Conservation (phyloP, 1,140 invertebrate genomes). For the Centruroides vittatus region DNA sequence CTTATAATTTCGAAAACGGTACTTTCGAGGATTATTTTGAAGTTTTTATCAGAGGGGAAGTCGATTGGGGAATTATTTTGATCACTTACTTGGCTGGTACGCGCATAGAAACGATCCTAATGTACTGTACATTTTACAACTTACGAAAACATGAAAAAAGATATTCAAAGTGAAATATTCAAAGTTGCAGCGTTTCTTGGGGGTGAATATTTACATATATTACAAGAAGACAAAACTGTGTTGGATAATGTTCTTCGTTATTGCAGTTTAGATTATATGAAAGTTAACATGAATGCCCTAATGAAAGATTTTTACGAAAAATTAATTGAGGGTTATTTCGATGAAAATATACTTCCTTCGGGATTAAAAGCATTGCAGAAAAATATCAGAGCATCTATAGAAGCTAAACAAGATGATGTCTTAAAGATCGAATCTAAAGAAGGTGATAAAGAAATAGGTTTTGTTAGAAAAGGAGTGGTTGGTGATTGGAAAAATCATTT, state of each 20-base stretch:
- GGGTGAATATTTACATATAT: neutral
- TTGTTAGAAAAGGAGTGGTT: constrained; percentile 4
- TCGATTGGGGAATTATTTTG: constrained; percentile 29
- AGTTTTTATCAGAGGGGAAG: constrained; percentile 23
- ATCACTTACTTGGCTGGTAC: constrained; percentile 25
- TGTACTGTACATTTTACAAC: constrained; percentile 25
- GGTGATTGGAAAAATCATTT: constrained; percentile 1
- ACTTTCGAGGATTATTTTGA: constrained; percentile 31
- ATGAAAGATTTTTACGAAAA: too few species aligned
- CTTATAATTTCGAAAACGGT: neutral
- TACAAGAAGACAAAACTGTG: neutral
- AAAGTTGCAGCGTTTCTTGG: constrained; percentile 28
- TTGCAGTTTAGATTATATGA: constrained; percentile 7
- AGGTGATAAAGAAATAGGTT: neutral
- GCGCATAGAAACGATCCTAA: constrained; percentile 16
- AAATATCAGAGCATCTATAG: too few species aligned
- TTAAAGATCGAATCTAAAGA: neutral
- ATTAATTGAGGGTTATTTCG: too few species aligned
- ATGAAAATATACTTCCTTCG: too few species aligned
- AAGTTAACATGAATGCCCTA: neutral
- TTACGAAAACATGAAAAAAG: constrained; percentile 14
- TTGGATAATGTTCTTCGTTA: constrained; percentile 4
- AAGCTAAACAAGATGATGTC: too few species aligned
- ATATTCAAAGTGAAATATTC: neutral
- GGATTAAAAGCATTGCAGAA: too few species aligned